Evolutionary conservation across 2,888 invertebrate genomes (phyloP).

Genomic region (Ommatoiulus sabulosus): DNA sequence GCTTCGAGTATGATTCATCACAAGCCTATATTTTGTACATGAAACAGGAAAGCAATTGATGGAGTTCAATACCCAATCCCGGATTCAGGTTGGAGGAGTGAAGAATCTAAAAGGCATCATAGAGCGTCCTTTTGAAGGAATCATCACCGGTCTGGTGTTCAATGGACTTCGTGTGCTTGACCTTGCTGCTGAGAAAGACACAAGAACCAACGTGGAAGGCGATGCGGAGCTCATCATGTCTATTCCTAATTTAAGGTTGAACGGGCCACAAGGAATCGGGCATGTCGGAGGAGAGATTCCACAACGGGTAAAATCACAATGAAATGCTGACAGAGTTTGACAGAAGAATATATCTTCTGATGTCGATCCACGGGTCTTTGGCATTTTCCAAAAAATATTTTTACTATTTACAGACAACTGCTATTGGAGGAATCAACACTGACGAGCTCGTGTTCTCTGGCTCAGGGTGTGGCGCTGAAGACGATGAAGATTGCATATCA

Average conservation of each 20-base stretch:
- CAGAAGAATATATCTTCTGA: not conserved
- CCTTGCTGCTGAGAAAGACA: conserved; percentile 81
- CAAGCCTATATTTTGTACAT: conserved; percentile 51
- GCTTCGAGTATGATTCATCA: not conserved
- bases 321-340: not conserved
- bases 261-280: conserved; percentile 58
- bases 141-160: conserved; percentile 88
- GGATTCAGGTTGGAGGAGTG: conserved; percentile 88
- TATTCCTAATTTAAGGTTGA: conserved; percentile 62
- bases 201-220: conserved; percentile 81
- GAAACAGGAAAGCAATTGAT: conserved; percentile 81
- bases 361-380: conserved; percentile 86
- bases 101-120: conserved; percentile 79
- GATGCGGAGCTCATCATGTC: conserved; percentile 76
- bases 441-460: conserved; percentile 94
- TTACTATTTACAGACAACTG: conserved; percentile 58
- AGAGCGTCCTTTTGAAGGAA: conserved; percentile 85
- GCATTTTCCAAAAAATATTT: not conserved
- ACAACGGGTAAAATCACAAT: conserved; percentile 71
- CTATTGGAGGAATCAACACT: conserved; percentile 69
- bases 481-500: conserved; percentile 90
- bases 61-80: conserved; percentile 92
- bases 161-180: conserved; percentile 88
- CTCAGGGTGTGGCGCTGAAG: conserved; percentile 88
- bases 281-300: conserved; percentile 62